phyloP scores from a whole-genome alignment of 2,888 invertebrate genomes.

The Agrotis clavis region DNA sequence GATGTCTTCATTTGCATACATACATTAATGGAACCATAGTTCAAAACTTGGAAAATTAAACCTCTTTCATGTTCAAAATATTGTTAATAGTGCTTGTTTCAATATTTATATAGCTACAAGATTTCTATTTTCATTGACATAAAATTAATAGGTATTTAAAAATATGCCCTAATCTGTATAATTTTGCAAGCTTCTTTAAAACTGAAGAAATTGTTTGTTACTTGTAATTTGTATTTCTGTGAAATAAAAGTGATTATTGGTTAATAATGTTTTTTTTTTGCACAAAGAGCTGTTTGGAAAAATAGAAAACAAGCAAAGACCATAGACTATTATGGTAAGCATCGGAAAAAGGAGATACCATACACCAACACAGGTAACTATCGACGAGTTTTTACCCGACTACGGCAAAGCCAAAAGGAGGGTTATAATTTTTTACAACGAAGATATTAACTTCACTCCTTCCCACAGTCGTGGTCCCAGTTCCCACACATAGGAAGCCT shows the following conservation, averaged over 20 bases:
- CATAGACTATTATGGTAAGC: too few relatives aligned
- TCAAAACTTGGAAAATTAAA: neutral
- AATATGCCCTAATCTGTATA: neutral
- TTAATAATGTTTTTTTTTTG: slow-evolving; percentile 16
- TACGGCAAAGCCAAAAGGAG: too few relatives aligned
- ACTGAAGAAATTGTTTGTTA: slow-evolving; percentile 30
- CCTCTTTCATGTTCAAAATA: neutral
- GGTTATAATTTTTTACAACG: too few relatives aligned
- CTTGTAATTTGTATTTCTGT: slow-evolving; percentile 35
- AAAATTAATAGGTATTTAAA: neutral
- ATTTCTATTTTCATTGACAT: neutral
- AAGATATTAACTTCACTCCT: too few relatives aligned
- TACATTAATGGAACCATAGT: neutral
- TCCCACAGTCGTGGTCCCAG: too few relatives aligned
- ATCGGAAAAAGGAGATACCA: too few relatives aligned
- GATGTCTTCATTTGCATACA: too few relatives aligned
- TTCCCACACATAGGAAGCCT: too few relatives aligned
- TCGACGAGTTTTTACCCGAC: too few relatives aligned
- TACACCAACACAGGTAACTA: too few relatives aligned
- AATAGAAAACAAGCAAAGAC: too few relatives aligned
- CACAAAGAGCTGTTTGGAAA: too few relatives aligned
- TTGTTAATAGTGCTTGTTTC: neutral
- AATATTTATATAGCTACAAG: slow-evolving; percentile 2
- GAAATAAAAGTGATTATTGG: slow-evolving; percentile 53
- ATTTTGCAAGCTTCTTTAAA: slow-evolving; percentile 8